Base-by-base conservation (phyloP, 2,888 invertebrate species). In the Sarcophaga caerulescens region DNA sequence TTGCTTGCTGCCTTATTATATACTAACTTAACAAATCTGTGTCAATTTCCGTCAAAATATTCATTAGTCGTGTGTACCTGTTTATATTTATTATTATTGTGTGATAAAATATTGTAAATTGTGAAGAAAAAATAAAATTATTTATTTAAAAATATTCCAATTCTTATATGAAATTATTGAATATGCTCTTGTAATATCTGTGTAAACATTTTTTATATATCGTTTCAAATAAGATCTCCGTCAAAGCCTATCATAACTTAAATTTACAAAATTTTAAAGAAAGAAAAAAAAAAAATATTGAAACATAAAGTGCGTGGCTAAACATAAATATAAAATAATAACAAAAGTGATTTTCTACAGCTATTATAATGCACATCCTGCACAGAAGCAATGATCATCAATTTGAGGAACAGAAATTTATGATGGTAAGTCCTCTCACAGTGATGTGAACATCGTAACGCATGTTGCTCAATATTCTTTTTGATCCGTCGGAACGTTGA, bases 391-490 rank as follows among this genome's bases (percentile, higher is more conserved):
- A 93, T 90, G 93, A 93, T 89, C 93, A 93, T 88, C 93, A 93
- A 87, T 93, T 93, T 87, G 93, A 93, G 89, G 93, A 93, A 91
- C 93, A 93, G 88, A 93, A 93, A 89, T 93, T 93, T 88, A 93
- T 93, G 93, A 93, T 93, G 93, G 93, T 93, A 91, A 92, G 93
- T 89, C 19, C 5, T 17, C 3, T 14, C 19, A 47, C 45, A 52
- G 1, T 17, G 17, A 52, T 14, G 10, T 3, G 17, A 12, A 52
- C 52, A 52, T 12, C 19, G 11, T 62, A 52, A 14, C 52, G 52
- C 14, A 52, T 14, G 14, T 52, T 14, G 14, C 12, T 52, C 12
- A 4, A 14, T 17, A 52, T 52, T 52, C 17, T 14, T 5, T 14
- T 4, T 52, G 52, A 52, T 17, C 52, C 52, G 52, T 52, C 52